Evolutionary conservation across 2,113 vertebrate species (phyloP).

Genomic region (Tachuris rubrigastra): DNA sequence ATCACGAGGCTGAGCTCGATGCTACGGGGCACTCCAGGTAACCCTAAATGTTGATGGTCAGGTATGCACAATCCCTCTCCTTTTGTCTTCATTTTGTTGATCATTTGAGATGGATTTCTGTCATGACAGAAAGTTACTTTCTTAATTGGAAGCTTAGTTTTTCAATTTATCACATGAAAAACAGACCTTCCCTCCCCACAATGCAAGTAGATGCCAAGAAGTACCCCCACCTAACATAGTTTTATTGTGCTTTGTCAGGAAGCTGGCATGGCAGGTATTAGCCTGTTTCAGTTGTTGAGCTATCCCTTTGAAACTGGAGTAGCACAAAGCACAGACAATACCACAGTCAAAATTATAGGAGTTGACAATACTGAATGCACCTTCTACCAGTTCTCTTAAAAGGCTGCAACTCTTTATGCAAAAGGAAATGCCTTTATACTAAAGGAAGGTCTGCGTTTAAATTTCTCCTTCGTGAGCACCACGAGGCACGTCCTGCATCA

Average conservation of each 20-base stretch:
- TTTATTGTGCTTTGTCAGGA: not conserved
- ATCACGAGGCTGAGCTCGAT: not conserved
- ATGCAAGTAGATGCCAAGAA: not conserved
- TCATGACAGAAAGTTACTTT: not conserved
- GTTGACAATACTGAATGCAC: not conserved
- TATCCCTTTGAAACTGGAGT: not conserved
- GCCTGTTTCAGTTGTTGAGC: not conserved
- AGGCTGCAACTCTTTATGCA: not conserved
- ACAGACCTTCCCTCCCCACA: not conserved
- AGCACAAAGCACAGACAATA: not conserved
- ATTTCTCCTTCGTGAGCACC: not conserved
- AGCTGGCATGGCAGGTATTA: not conserved
- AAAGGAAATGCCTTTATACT: not conserved
- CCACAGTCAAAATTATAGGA: not conserved
- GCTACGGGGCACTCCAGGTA: not conserved
- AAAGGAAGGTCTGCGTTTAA: not conserved
- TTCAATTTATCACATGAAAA: not conserved
- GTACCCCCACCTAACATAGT: not conserved
- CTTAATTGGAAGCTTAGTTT: not conserved
- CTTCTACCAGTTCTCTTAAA: not conserved
- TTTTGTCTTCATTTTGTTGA: not conserved
- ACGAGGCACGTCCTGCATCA: not conserved
- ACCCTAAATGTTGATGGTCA: not conserved
- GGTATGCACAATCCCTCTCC: not conserved
- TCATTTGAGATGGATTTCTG: not conserved